Conservation (phyloP, 2,888 invertebrate genomes). For the Agrenia bidenticulata region DNA sequence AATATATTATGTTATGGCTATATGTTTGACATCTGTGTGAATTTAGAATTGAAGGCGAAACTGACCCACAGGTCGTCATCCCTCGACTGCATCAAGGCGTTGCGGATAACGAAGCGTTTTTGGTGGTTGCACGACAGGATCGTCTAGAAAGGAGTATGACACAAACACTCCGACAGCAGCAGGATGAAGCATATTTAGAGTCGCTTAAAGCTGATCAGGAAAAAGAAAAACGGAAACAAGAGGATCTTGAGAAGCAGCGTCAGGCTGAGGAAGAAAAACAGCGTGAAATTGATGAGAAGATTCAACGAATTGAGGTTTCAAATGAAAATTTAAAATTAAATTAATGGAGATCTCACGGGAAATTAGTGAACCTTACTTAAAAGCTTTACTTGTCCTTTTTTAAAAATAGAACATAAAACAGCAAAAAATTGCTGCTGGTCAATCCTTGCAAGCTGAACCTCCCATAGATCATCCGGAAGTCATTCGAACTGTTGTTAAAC, state of each 20-base stretch:
- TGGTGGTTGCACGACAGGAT: constrained; percentile 83
- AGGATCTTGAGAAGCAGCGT: constrained; percentile 62
- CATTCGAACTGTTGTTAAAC: constrained; percentile 83
- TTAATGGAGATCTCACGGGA: too few relatives aligned
- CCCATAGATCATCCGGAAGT: constrained; percentile 67
- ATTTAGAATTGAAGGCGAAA: constrained; percentile 77
- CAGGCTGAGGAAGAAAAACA: constrained; percentile 60
- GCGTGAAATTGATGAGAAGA: constrained; percentile 61
- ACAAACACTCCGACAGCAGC: constrained; percentile 81
- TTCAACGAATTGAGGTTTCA: constrained; percentile 54
- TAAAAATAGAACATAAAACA: constrained; percentile 53
- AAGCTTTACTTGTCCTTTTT: constrained; percentile 1
- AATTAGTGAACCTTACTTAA: not conserved
- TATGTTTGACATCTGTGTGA: not conserved
- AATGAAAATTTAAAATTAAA: constrained; percentile 9
- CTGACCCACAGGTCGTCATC: constrained; percentile 70
- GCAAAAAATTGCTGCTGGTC: constrained; percentile 56
- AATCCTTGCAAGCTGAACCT: constrained; percentile 67
- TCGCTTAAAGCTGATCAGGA: constrained; percentile 91
- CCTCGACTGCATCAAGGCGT: constrained; percentile 74
- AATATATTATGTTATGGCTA: too few relatives aligned
- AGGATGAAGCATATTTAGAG: constrained; percentile 91
- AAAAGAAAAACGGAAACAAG: constrained; percentile 75
- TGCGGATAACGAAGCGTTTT: constrained; percentile 80
- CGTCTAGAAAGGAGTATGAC: constrained; percentile 75